These are phyloP conservation scores for Drosophila sp. DNA, from an alignment of 1,140 invertebrate species.

Conservation along the genomic window DNA sequence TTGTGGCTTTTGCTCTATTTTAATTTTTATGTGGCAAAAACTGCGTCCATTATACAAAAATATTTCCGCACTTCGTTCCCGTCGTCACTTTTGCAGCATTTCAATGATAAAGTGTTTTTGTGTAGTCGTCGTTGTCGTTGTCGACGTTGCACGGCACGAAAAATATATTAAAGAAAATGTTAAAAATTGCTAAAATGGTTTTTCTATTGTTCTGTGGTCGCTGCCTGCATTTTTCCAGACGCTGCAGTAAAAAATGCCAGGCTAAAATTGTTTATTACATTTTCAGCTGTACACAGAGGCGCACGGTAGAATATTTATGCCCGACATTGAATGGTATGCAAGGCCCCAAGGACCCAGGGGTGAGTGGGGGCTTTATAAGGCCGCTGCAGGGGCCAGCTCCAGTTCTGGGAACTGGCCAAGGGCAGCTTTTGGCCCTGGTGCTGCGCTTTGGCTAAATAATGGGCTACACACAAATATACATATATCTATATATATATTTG, in stretches of 20 bases:
- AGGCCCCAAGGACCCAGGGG: no score
- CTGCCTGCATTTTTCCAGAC: slow-evolving; percentile 45
- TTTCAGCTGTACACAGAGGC: slow-evolving; percentile 52
- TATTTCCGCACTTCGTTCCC: slow-evolving; percentile 42
- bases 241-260: slow-evolving; percentile 48
- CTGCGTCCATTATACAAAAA: slow-evolving; percentile 55
- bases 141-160: slow-evolving; percentile 34
- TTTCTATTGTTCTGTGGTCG: slow-evolving; percentile 63
- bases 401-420: slow-evolving; percentile 34
- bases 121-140: slow-evolving; percentile 33
- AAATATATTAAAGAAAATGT: slow-evolving; percentile 66
- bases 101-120: slow-evolving; percentile 66
- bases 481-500: slow-evolving; percentile 11
- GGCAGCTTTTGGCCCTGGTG: slow-evolving; percentile 53
- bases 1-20: slow-evolving; percentile 17
- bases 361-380: no score
- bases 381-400: not conserved
- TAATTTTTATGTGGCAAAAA: slow-evolving; percentile 49
- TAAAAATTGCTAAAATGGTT: slow-evolving; percentile 65
- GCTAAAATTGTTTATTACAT: slow-evolving; percentile 64
- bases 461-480: slow-evolving; percentile 29
- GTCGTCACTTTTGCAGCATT: slow-evolving; percentile 58
- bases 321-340: slow-evolving; percentile 61
- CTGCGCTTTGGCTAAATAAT: slow-evolving; percentile 55
- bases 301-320: slow-evolving; percentile 63